phyloP scores from a whole-genome alignment of 2,113 vertebrate species.

The Dasypus novemcinctus region DNA sequence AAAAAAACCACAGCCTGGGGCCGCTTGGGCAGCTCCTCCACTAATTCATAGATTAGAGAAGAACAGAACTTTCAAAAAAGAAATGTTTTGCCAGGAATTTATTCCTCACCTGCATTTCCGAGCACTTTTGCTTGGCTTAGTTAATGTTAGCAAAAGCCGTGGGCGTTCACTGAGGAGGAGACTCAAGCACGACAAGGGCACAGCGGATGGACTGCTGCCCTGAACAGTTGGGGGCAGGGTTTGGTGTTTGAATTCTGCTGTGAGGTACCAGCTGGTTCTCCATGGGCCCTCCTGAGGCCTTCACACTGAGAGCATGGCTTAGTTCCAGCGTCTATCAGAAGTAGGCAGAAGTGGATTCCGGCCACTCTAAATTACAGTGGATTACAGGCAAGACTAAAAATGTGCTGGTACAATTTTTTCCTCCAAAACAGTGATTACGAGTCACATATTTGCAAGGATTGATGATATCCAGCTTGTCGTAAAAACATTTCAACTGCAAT shows the following conservation, averaged over 20 bases:
- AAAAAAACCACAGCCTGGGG: neutral
- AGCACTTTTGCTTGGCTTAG: neutral
- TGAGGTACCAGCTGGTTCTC: neutral
- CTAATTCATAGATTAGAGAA: constrained; percentile 35
- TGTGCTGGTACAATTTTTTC: constrained; percentile 12
- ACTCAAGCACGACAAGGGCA: neutral
- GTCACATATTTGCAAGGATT: constrained; percentile 22
- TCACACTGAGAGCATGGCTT: neutral
- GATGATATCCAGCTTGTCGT: neutral
- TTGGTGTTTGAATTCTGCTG: neutral
- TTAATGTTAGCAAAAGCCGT: neutral
- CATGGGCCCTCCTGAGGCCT: accelerated
- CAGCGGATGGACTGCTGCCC: neutral
- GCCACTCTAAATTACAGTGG: neutral
- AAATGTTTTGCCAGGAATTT: constrained; percentile 7
- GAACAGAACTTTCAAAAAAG: constrained; percentile 7
- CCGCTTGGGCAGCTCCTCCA: neutral
- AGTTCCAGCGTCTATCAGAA: constrained; percentile 24
- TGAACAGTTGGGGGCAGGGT: neutral
- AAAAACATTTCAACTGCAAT: constrained; percentile 34
- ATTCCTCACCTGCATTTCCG: neutral
- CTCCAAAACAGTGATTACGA: constrained; percentile 45
- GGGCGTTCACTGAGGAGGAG: neutral
- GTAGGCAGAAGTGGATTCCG: constrained; percentile 16
- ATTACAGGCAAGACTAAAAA: constrained; percentile 35